Conservation (phyloP, 2,888 invertebrate genomes). For the Calameuta filiformis region DNA sequence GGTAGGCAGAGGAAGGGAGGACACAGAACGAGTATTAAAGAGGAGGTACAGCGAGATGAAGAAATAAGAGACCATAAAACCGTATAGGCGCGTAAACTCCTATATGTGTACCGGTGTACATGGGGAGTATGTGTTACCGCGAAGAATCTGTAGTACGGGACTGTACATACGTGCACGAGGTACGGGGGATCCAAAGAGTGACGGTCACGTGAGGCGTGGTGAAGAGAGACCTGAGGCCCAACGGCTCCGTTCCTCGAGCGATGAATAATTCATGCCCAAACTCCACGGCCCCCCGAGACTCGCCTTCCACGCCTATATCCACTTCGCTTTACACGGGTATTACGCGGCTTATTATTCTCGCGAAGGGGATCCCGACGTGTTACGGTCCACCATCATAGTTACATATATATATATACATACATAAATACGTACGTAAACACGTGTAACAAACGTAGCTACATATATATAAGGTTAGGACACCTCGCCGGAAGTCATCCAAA, state of each 20-base stretch:
- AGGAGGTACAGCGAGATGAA: background rate
- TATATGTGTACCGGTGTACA: slow-evolving; percentile 38
- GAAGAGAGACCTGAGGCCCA: slow-evolving; percentile 44
- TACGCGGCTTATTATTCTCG: slow-evolving; percentile 31
- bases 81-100: background rate
- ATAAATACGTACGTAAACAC: background rate
- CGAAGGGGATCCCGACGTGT: background rate
- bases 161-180: slow-evolving; percentile 31
- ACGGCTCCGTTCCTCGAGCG: slow-evolving; percentile 44
- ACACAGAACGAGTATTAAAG: background rate
- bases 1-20: background rate
- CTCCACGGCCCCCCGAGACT: slow-evolving; percentile 22
- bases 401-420: background rate
- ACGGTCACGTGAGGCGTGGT: slow-evolving; percentile 53
- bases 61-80: background rate
- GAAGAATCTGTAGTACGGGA: slow-evolving; percentile 6
- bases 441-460: background rate
- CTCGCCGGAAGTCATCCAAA: background rate
- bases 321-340: slow-evolving; percentile 34
- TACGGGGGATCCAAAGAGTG: slow-evolving; percentile 25
- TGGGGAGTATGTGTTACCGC: background rate
- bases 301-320: slow-evolving; percentile 32
- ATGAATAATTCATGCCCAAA: slow-evolving; percentile 60
- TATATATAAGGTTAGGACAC: background rate
- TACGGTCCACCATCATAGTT: background rate